These are phyloP conservation scores for Electrophaes corylata DNA, from an alignment of 2,888 invertebrate species.

Conservation along the genomic window DNA sequence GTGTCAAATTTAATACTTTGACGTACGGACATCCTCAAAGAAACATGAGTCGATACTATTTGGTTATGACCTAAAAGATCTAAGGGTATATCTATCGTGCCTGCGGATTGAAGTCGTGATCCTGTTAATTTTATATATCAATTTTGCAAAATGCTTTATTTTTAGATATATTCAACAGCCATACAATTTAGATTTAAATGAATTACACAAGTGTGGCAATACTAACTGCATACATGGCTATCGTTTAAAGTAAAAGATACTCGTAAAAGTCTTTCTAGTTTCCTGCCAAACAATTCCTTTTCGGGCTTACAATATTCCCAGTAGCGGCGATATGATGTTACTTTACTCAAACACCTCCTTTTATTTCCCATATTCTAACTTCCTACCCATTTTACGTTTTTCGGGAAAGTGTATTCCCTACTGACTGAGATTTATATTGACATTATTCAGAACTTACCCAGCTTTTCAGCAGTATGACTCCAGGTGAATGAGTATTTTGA, in stretches of 20 bases:
- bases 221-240: no score
- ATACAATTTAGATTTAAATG: no score
- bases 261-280: slow-evolving; percentile 33
- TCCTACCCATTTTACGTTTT: slow-evolving; percentile 1
- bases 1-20: no score
- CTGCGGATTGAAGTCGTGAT: no score
- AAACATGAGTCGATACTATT: no score
- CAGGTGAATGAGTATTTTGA: not conserved
- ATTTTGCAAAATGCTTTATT: no score
- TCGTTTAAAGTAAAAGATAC: slow-evolving; percentile 36
- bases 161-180: no score
- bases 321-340: slow-evolving; percentile 29
- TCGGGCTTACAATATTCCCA: slow-evolving; percentile 31
- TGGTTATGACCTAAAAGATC: no score
- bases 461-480: not conserved
- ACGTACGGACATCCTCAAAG: no score
- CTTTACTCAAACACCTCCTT: slow-evolving; percentile 25
- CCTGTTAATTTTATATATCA: no score
- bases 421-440: not conserved
- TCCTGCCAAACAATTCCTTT: slow-evolving; percentile 29
- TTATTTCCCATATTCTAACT: slow-evolving; percentile 18
- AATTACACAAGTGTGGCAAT: no score
- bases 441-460: not conserved
- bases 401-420: slow-evolving; percentile 24
- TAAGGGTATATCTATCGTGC: no score